Base-by-base conservation (phyloP, 53 echinoderm and acorn worm genomes). In the Patiria pectinifera region DNA sequence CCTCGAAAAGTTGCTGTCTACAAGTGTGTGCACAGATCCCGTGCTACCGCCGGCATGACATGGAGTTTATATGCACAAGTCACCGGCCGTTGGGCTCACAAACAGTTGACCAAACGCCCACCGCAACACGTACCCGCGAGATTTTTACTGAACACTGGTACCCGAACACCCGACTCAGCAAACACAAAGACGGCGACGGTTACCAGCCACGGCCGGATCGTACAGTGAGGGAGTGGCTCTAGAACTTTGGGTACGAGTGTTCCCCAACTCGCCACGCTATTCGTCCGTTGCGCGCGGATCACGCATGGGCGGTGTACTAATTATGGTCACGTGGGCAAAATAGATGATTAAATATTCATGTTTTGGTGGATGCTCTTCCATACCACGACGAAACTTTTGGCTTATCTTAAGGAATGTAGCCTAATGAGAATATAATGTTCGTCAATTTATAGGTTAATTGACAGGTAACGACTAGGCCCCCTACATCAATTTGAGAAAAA, bases 11-110 rank as follows among this genome's bases (percentile, higher is more conserved):
- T 85, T 85, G 15, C 21, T 61, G 83, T 53, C 43, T 46, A 83
- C 45, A 85, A 69, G 85, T 69, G 83, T 62, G 85, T 43, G 66
- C 45, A 18, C 63, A 6, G 66, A 13, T 16, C 45, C 9, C 63
- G 35, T 69, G 62, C 22, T 26, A 61, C 35, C 23, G 25, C 26
- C 60, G 15, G 66, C 83, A 53, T 83, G 35, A 59, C 35, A 26
- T n/a, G 61, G 48, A 82, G 49, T 82, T 49, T 82, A 82, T 62
- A 85, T 26, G 44, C 44, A 69, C 66, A 85, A 85, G 85, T 85
- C 85, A 85, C 85, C 45, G 85, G 43, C 45, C 24, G 24, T n/a
- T 23, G 24, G 74, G 63, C 63, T 63, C 63, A 44, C 85, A 16
- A 16, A 11, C 85, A 66, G 45, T 66, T 66, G 85, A 66, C 63